A percentile compares a stretch with the other conserved stretches of the same genome.
Conservation (phyloP, 2,113 vertebrate genomes). For the Mus spicilegus region DNA sequence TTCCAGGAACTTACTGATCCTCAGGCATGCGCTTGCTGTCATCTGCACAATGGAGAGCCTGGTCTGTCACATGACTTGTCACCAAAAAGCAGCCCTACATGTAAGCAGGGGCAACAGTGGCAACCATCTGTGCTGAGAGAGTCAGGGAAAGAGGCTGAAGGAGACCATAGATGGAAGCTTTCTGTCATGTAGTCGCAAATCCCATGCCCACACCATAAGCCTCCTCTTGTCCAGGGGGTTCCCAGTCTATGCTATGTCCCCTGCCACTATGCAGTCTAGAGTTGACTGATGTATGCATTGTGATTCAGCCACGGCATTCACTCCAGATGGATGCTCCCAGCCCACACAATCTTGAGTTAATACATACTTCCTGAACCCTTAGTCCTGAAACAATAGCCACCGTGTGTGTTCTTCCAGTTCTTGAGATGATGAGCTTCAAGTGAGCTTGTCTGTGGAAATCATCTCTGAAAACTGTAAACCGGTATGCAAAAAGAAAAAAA, state of each 20-base stretch:
- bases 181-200: too few relatives aligned
- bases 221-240: background rate
- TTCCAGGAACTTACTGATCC: background rate
- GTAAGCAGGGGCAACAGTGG: accelerated
- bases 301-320: accelerated
- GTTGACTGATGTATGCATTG: too few relatives aligned
- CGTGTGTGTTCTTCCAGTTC: background rate
- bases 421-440: background rate
- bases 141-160: background rate
- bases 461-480: background rate
- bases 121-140: accelerated
- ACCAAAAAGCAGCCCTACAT: background rate
- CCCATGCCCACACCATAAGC: too few relatives aligned
- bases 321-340: background rate
- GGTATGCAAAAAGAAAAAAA: background rate
- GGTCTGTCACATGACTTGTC: background rate
- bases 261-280: background rate
- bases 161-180: background rate
- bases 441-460: background rate
- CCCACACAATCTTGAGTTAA: background rate
- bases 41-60: background rate
- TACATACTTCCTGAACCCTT: background rate
- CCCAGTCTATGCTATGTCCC: background rate
- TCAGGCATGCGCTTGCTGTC: background rate
- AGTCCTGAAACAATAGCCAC: background rate